phyloP scores from a whole-genome alignment of 2,888 invertebrate genomes.

The Cerastis leucographa region DNA sequence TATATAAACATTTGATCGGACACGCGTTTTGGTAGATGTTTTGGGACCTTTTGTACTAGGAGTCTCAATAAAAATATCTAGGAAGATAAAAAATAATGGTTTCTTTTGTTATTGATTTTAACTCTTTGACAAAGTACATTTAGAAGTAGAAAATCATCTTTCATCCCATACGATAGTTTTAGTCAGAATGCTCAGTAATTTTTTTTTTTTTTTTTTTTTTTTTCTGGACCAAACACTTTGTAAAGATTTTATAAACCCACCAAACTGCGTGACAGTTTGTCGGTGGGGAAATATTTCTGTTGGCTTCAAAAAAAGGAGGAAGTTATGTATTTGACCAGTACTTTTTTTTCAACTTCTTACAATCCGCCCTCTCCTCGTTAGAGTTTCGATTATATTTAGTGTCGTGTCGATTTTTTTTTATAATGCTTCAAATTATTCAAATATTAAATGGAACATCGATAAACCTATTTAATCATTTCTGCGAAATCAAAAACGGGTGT shows the following conservation, averaged over 20 bases:
- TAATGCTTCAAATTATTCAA: neutral
- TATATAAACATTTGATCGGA: conserved; percentile 87
- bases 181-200: neutral
- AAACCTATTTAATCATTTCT: conserved; percentile 1
- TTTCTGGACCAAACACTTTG: too few relatives aligned
- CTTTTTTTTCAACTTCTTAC: neutral
- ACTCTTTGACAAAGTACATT: neutral
- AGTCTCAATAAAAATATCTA: neutral
- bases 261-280: too few relatives aligned
- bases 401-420: neutral
- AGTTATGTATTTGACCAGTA: neutral
- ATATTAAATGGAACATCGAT: neutral
- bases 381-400: neutral
- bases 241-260: too few relatives aligned
- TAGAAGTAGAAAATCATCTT: neutral
- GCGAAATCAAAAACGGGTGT: conserved; percentile 28
- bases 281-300: conserved; percentile 4
- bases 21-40: conserved; percentile 71
- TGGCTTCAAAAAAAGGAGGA: neutral
- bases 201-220: too few relatives aligned
- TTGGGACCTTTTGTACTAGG: neutral
- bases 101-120: neutral
- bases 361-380: neutral
- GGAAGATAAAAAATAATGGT: neutral
- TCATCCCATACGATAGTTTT: neutral